Base-by-base conservation (phyloP, 2,113 vertebrate genomes). In the Parotia lawesii region DNA sequence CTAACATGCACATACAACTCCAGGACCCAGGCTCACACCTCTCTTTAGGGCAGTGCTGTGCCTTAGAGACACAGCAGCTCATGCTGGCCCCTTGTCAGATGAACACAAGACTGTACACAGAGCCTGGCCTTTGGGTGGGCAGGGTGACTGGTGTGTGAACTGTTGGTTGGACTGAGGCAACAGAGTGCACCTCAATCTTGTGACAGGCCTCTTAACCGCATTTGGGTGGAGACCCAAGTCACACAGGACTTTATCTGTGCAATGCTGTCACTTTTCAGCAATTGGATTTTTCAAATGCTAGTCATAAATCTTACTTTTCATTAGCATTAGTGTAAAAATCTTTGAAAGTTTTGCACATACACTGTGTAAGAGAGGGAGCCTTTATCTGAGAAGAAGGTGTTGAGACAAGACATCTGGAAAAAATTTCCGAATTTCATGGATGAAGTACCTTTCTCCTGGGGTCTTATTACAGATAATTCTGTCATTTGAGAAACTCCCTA, bases 1-100 rank as follows among this genome's bases (percentile, higher is more conserved):
- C 1, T 20, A 13, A 15, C 33, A 54, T 0, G 0, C 3, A 8
- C 7, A 24, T 29, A 16, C 40, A 45, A 0, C 70, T 11, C 24
- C 0, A 0, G 23, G 11, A 50, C 5, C 17, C 28, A 19, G 11
- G 28, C 31, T 35, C 11, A 0, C 7, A 1, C 5, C 35, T 54
- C 45, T 31, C 31, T n/a, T 42, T 4, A 10, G 53, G 70, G 44
- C 35, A 31, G 38, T 11, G 45, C 69, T 70, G n/a, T 60, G 64
- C 64, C 35, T 51, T 10, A 3, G 1, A 38, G 10, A 44, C 51
- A 45, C 33, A 54, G 40, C 35, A 89, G 51, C 47, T 76, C 10
- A 0, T 10, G 50, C 31, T 35, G 45, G 35, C 31, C 17, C 53
- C 31, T 44, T 12, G 51, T 16, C 57, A 60, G 57, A n/a, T 5